Evolutionary conservation across 2,888 invertebrate genomes (phyloP), one percentile per base, ranked within the genome.

Genomic region (Podabrus alpinus): DNA sequence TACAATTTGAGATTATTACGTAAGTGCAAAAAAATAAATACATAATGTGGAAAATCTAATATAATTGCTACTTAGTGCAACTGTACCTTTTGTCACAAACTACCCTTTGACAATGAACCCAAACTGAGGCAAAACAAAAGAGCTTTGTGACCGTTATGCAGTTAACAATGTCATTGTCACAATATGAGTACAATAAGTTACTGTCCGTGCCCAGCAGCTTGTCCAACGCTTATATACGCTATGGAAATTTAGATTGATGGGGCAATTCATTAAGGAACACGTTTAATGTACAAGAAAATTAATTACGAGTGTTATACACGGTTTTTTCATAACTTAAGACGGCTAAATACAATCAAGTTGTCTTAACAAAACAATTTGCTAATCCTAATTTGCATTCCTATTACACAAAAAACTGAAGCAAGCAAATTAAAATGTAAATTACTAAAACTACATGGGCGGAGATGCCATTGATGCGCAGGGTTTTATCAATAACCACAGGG

Each of bases 131-230:
- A 82, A 85, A 85, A 85, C 85, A 86, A 86, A 81, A 78, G 83
- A 76, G 79, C 80, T 82, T 85, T 85, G 85, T 86, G 84, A 82
- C 84, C 85, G 86, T 85, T 84, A 85, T 76, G 73, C 84, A 85
- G 84, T 84, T 84, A 82, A 85, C 85, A 84, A 84, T 85, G 82
- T 83, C 81, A 80, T 76, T 77, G 79, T 78, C 81, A 82, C 81
- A 83, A 82, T 81, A 79, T 80, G 84, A 82, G 80, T 81, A 82
- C 82, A 81, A 80, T 80, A 81, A 82, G 81, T 82, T 82, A 81
- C 79, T 83, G 82, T 83, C 82, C 82, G 81, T 82, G 83, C 80
- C 78, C 81, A 81, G 80, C 79, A 81, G 80, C 81, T 81, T 81
- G 78, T 79, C 78, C 77, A 74, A 77, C 77, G 75, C 76, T 78